Evolutionary conservation across 2,888 invertebrate genomes (phyloP).

Genomic region (Pyrocoelia pectoralis): DNA sequence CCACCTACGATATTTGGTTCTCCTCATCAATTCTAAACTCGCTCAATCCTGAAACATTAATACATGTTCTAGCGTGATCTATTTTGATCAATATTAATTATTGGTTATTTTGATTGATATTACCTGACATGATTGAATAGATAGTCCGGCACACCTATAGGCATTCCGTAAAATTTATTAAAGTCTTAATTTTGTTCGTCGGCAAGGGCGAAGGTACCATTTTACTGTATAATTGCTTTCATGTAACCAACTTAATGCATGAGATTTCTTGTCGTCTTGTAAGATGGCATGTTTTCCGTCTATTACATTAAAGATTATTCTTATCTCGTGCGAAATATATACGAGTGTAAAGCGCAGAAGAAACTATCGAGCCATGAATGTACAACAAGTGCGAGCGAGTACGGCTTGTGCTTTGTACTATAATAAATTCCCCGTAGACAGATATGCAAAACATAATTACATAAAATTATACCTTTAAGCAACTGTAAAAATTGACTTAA

Average conservation of each 20-base stretch:
- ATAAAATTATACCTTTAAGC: conserved; percentile 51
- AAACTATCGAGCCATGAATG: conserved; percentile 46
- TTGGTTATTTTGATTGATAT: conserved; percentile 50
- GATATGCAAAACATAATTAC: conserved; percentile 56
- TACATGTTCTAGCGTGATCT: conserved; percentile 51
- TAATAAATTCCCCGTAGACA: conserved; percentile 52
- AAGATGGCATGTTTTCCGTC: conserved; percentile 55
- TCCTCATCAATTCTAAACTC: conserved; percentile 50
- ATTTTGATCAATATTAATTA: conserved; percentile 55
- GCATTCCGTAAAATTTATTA: conserved; percentile 47
- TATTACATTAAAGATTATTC: conserved; percentile 56
- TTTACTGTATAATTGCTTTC: conserved; percentile 26
- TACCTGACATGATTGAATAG: conserved; percentile 42
- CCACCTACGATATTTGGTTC: conserved; percentile 43
- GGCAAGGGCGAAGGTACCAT: not conserved
- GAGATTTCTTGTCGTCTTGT: conserved; percentile 49
- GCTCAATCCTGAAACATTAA: conserved; percentile 50
- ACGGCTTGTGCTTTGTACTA: conserved; percentile 35
- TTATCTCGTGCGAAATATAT: conserved; percentile 53
- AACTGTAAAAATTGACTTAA: conserved; percentile 51
- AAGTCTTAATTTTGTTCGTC: not conserved
- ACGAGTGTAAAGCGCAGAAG: conserved; percentile 49
- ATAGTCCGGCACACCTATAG: conserved; percentile 30
- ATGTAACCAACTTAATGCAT: conserved; percentile 37
- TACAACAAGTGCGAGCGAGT: conserved; percentile 24